Evolutionary conservation across 1,140 invertebrate genomes (phyloP).

Genomic region (Drosophila murphyi): DNA sequence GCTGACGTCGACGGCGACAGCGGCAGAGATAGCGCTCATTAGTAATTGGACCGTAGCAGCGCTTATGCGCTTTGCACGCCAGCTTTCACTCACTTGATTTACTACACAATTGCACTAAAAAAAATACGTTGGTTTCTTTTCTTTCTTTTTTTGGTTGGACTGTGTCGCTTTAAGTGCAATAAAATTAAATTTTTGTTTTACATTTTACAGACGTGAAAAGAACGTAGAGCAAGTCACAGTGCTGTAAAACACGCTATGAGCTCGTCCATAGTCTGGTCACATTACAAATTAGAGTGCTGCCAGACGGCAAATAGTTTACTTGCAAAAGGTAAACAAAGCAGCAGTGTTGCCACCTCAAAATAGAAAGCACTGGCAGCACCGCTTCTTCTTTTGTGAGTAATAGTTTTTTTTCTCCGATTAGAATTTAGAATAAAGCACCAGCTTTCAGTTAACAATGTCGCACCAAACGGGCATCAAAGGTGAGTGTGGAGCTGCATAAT

Average conservation of each 20-base stretch:
- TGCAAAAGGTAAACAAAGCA: conserved; percentile 45
- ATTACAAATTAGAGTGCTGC: conserved; percentile 14
- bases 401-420: conserved; percentile 50
- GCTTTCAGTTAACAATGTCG: conserved; percentile 86
- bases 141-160: conserved; percentile 24
- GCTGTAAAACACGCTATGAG: conserved; percentile 16
- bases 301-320: conserved; percentile 1
- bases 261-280: conserved; percentile 18
- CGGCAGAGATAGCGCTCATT: conserved; percentile 41
- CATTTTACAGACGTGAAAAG: conserved; percentile 68
- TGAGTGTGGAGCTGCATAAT: neutral
- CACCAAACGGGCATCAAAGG: conserved; percentile 91
- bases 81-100: conserved; percentile 63
- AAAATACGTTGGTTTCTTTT: conserved; percentile 26
- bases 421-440: conserved; percentile 45
- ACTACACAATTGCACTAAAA: conserved; percentile 61
- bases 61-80: neutral
- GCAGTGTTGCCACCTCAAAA: conserved; percentile 21
- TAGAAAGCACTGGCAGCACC: conserved; percentile 26
- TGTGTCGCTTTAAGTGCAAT: conserved; percentile 60
- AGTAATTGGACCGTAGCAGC: conserved; percentile 19
- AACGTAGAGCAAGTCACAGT: conserved; percentile 41
- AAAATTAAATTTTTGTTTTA: conserved; percentile 69
- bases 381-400: conserved; percentile 59
- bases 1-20: conserved; percentile 51